Percentiles rank a stretch among this genome's conserved stretches.
Evolutionary conservation across 2,797 vertebrate species (phyloP).

Genomic region (Chromis chromis): DNA sequence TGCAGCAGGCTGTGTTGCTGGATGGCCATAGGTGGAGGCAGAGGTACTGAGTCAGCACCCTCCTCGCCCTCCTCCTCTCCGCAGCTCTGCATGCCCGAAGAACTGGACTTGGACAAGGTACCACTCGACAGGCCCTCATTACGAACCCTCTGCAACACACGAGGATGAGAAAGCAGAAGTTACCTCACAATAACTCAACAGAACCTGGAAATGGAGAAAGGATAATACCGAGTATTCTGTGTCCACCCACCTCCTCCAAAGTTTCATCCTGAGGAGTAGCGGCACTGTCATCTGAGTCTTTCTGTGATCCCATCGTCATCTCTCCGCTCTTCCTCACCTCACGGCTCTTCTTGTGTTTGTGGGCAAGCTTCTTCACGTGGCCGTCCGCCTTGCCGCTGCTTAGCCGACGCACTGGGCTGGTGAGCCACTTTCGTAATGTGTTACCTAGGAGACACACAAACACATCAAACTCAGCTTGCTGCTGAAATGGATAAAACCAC

Average conservation of each 20-base stretch:
- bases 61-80: constrained; percentile 99
- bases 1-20: constrained; percentile 99
- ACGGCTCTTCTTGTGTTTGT: constrained; percentile 97
- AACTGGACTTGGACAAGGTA: constrained; percentile 97
- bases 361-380: constrained; percentile 96
- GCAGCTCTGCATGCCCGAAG: constrained; percentile 99
- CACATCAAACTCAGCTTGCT: not conserved
- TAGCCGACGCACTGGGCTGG: constrained; percentile 95
- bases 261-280: constrained; percentile 98
- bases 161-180: accelerated
- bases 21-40: constrained; percentile 99
- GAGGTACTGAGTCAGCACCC: constrained; percentile 92
- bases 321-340: constrained; percentile 95
- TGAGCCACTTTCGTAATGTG: constrained; percentile 97
- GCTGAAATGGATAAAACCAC: too few species aligned
- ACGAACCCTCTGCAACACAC: constrained; percentile 89
- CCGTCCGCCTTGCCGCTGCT: constrained; percentile 98
- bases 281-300: constrained; percentile 96
- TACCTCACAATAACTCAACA: not conserved
- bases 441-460: constrained; percentile 81
- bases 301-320: constrained; percentile 88
- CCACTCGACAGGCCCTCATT: constrained; percentile 98
- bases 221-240: not conserved
- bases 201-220: too few species aligned
- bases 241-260: constrained; percentile 90